These are phyloP conservation scores for Strongylocentrotus purpuratus DNA, from an alignment of 35 echinoderm and acorn worm species.

Conservation along the genomic window DNA sequence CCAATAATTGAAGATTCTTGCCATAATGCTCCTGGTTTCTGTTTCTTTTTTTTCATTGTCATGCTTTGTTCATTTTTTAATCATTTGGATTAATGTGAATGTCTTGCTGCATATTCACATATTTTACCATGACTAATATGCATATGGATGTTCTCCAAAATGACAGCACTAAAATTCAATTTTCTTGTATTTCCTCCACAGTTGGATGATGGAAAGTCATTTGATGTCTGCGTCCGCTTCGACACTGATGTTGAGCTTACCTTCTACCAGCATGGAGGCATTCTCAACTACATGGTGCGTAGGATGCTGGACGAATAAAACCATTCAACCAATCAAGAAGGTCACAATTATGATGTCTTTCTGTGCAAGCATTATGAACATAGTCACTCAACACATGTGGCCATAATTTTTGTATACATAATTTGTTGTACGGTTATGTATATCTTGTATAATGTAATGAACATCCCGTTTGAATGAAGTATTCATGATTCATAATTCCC, in stretches of 20 bases:
- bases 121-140: too few species aligned
- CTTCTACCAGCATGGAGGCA: conserved; percentile 90
- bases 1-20: too few species aligned
- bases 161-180: not conserved
- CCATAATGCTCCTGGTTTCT: too few species aligned
- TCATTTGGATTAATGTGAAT: too few species aligned
- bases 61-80: too few species aligned
- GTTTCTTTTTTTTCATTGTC: too few species aligned
- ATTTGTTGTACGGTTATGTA: not conserved
- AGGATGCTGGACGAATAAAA: conserved; percentile 45
- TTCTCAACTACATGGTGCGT: conserved; percentile 98
- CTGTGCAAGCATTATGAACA: not conserved
- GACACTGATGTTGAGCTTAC: conserved; percentile 97
- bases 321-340: not conserved
- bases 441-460: not conserved
- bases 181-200: conserved; percentile 34
- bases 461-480: not conserved
- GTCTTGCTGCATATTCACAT: too few species aligned
- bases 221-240: conserved; percentile 84
- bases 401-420: not conserved
- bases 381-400: not conserved
- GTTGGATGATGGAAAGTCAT: conserved; percentile 66
- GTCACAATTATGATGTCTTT: not conserved
- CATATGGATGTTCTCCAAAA: too few species aligned
- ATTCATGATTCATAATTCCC: not conserved